phyloP scores from a whole-genome alignment of 2,888 invertebrate genomes.

The Tetramorium bicarinatum region DNA sequence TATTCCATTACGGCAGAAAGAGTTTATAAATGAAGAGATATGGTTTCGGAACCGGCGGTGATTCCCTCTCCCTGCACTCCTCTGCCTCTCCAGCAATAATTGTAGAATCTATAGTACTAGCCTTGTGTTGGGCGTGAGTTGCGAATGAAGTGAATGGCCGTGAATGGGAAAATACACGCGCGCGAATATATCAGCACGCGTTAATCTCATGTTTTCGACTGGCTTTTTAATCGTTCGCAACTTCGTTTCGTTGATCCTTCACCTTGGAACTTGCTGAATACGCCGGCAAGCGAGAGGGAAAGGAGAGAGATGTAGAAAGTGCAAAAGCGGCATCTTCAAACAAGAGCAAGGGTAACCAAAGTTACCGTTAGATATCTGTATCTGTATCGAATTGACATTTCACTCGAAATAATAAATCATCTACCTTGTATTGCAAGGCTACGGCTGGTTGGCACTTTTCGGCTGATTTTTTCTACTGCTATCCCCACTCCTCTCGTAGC shows the following conservation, averaged over 20 bases:
- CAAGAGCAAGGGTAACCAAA: not conserved
- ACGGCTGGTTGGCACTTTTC: too few relatives aligned
- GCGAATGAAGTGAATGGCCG: constrained; percentile 52
- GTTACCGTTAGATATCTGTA: not conserved
- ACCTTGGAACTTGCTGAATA: constrained; percentile 6
- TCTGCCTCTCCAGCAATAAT: constrained; percentile 63
- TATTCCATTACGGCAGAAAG: constrained; percentile 70
- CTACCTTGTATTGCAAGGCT: not conserved
- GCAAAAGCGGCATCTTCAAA: not conserved
- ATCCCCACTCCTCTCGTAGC: too few relatives aligned
- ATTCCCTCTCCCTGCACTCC: not conserved
- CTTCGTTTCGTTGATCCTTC: constrained; percentile 21
- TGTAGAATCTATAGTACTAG: constrained; percentile 68
- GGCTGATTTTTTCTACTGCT: too few relatives aligned
- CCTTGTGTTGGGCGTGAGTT: constrained; percentile 49
- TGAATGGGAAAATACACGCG: constrained; percentile 65
- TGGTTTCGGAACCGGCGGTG: constrained; percentile 44
- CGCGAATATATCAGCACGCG: constrained; percentile 57
- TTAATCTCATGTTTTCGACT: constrained; percentile 65
- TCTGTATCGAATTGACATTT: not conserved
- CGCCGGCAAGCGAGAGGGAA: constrained; percentile 15
- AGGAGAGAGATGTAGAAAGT: constrained; percentile 18
- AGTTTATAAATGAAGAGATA: constrained; percentile 76
- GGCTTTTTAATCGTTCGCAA: constrained; percentile 35
- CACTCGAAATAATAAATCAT: not conserved